phyloP scores from a whole-genome alignment of 2,888 invertebrate species.

The Byasa hedistus region DNA sequence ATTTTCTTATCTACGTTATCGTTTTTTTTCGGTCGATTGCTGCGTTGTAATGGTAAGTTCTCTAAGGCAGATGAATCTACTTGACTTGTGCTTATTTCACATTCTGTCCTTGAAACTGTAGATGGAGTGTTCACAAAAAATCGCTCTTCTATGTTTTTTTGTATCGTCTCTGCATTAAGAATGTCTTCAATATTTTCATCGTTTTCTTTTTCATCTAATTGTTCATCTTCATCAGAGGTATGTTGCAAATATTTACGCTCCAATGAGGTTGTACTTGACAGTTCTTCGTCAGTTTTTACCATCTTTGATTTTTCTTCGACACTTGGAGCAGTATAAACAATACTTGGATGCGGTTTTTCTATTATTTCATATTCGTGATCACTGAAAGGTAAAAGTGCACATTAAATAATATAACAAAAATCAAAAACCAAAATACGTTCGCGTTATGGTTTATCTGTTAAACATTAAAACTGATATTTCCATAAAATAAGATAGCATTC shows the following conservation, averaged over 20 bases:
- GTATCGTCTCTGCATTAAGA: slow-evolving; percentile 75
- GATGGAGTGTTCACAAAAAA: slow-evolving; percentile 81
- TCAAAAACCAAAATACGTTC: slow-evolving; percentile 17
- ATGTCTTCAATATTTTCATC: slow-evolving; percentile 54
- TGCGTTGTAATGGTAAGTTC: slow-evolving; percentile 81
- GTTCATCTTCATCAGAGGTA: slow-evolving; percentile 74
- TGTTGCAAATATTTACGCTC: slow-evolving; percentile 73
- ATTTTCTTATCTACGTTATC: slow-evolving; percentile 79
- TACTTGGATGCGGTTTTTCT: slow-evolving; percentile 82
- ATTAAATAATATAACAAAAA: slow-evolving; percentile 25
- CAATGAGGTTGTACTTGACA: slow-evolving; percentile 74
- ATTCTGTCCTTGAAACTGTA: slow-evolving; percentile 81
- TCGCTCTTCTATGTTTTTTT: slow-evolving; percentile 82
- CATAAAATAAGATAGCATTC: slow-evolving; percentile 36
- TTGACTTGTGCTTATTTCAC: slow-evolving; percentile 83
- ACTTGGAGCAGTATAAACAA: slow-evolving; percentile 60
- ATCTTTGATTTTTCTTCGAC: slow-evolving; percentile 60
- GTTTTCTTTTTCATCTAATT: slow-evolving; percentile 58
- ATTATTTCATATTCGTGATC: slow-evolving; percentile 97
- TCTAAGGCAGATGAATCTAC: slow-evolving; percentile 84
- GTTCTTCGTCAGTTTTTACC: slow-evolving; percentile 71
- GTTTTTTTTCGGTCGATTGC: slow-evolving; percentile 74
- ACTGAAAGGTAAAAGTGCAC: slow-evolving; percentile 73
- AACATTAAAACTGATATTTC: background rate
- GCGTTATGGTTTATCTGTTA: background rate